phyloP scores from a whole-genome alignment of 2,797 vertebrate species.

The Tokudaia muenninki region DNA sequence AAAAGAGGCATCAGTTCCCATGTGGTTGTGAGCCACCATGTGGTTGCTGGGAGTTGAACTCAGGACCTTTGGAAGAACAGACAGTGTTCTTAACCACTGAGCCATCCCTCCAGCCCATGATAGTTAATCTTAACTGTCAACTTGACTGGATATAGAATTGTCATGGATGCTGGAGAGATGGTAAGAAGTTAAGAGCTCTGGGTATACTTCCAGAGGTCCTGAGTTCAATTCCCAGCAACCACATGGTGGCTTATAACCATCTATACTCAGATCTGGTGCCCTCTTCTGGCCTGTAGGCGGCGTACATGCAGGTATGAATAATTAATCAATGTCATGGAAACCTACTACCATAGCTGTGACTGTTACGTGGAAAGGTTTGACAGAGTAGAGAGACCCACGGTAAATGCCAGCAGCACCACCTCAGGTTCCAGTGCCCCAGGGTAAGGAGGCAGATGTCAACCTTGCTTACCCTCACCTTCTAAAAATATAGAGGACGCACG shows the following conservation, averaged over 20 bases:
- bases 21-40: too few relatives aligned
- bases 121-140: neutral
- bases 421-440: neutral
- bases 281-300: neutral
- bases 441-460: neutral
- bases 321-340: neutral
- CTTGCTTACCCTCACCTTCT: conserved; percentile 51
- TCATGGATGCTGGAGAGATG: neutral
- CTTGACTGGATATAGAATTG: neutral
- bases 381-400: neutral
- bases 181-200: neutral
- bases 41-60: too few relatives aligned
- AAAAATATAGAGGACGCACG: conserved; percentile 58
- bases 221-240: neutral
- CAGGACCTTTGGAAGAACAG: too few relatives aligned
- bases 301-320: neutral
- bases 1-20: too few relatives aligned
- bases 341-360: neutral
- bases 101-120: too few relatives aligned
- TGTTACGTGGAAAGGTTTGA: neutral
- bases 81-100: too few relatives aligned
- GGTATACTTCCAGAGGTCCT: neutral
- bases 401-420: neutral
- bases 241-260: neutral
- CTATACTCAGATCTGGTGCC: neutral